These are phyloP conservation scores for Cygnus olor DNA, from an alignment of 2,797 vertebrate genomes.

Conservation along the genomic window DNA sequence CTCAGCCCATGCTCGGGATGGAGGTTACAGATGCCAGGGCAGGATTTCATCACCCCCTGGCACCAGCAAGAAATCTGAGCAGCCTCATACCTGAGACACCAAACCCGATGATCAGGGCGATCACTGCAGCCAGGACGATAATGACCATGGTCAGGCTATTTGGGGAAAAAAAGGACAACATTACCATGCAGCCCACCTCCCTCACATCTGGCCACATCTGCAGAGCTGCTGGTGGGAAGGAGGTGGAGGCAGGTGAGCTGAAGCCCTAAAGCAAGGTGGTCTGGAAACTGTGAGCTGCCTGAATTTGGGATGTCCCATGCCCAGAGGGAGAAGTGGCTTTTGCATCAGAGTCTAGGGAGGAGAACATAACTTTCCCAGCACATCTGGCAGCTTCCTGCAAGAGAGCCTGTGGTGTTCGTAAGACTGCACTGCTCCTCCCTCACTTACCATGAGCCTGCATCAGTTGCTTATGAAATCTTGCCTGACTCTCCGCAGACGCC, in stretches of 20 bases:
- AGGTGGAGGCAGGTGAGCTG: accelerated
- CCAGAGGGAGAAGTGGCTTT: background rate
- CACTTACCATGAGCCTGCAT: background rate
- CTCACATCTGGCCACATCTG: background rate
- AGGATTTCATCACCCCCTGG: background rate
- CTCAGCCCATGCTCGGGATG: accelerated
- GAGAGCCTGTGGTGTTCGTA: accelerated
- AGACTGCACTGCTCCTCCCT: background rate
- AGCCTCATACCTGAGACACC: slow-evolving; percentile 76
- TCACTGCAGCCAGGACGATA: slow-evolving; percentile 68
- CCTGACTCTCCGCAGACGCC: background rate
- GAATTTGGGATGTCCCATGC: background rate
- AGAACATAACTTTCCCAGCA: background rate
- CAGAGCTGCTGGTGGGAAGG: background rate
- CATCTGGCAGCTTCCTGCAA: accelerated
- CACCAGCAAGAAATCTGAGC: background rate
- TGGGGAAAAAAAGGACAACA: background rate
- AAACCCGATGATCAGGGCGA: slow-evolving; percentile 75
- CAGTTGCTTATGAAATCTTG: background rate
- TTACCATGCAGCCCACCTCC: accelerated
- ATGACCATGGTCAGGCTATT: slow-evolving; percentile 62
- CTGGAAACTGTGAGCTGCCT: background rate
- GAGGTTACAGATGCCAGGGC: background rate
- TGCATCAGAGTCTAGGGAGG: background rate
- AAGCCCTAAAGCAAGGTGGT: background rate